A percentile compares a stretch with the other conserved stretches of the same genome.
Evolutionary conservation across 2,888 invertebrate species (phyloP).

Genomic region (Thysanoteuthis rhombus): DNA sequence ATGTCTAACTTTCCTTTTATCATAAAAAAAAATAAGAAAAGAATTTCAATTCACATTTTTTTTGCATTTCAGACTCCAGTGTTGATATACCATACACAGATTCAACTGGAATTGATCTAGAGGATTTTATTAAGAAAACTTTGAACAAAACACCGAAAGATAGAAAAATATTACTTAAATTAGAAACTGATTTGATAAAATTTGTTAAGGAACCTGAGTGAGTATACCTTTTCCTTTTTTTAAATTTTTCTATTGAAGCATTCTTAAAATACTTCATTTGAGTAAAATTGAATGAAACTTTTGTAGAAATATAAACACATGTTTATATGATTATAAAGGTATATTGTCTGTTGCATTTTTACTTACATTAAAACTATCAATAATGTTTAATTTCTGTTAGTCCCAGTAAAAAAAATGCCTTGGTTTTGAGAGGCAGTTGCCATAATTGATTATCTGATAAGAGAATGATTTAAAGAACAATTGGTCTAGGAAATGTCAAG

Average conservation of each 20-base stretch:
- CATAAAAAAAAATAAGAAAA: too few relatives aligned
- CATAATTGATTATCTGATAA: too few relatives aligned
- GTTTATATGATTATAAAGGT: neutral
- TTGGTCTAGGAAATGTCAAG: too few relatives aligned
- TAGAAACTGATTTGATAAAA: constrained; percentile 86
- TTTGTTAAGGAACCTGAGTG: constrained; percentile 85
- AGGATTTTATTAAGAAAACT: constrained; percentile 88
- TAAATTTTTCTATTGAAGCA: neutral
- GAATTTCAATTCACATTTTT: neutral
- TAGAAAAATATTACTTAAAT: constrained; percentile 82
- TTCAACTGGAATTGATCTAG: constrained; percentile 82
- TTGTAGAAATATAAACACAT: neutral
- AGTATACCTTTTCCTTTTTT: constrained; percentile 47
- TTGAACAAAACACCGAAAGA: constrained; percentile 91
- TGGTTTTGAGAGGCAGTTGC: too few relatives aligned
- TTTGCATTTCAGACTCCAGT: constrained; percentile 76
- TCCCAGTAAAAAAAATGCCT: too few relatives aligned
- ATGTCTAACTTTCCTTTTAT: too few relatives aligned
- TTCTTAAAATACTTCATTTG: too few relatives aligned
- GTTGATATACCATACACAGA: constrained; percentile 76
- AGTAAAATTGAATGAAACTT: too few relatives aligned
- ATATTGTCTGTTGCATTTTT: neutral
- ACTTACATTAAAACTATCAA: neutral
- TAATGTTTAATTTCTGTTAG: too few relatives aligned
- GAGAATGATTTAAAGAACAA: too few relatives aligned